These are phyloP conservation scores for Podarcis siculus DNA, from an alignment of 2,797 vertebrate genomes.

Conservation along the genomic window DNA sequence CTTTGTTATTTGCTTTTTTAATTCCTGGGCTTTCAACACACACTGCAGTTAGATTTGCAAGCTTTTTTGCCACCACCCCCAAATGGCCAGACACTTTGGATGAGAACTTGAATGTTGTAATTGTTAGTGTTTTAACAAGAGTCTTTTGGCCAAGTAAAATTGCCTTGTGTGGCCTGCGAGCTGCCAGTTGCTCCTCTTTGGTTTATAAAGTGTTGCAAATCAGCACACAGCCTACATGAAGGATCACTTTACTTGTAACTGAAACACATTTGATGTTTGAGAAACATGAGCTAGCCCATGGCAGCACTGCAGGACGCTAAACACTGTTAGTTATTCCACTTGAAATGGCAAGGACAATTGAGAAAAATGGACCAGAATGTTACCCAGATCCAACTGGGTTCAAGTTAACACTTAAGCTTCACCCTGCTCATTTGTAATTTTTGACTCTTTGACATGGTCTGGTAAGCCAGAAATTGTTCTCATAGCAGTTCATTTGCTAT, in stretches of 20 bases:
- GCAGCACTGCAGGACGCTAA: background rate
- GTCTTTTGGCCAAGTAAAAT: background rate
- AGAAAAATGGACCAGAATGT: fast-evolving
- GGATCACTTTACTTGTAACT: background rate
- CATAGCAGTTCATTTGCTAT: background rate
- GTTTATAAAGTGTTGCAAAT: background rate
- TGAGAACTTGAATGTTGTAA: background rate
- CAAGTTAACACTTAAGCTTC: background rate
- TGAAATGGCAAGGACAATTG: background rate
- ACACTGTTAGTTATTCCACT: background rate
- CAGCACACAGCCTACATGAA: background rate
- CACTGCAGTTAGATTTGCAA: background rate
- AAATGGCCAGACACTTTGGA: background rate
- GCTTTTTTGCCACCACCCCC: background rate
- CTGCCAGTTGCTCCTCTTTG: background rate
- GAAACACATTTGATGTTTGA: fast-evolving
- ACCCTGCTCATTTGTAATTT: background rate
- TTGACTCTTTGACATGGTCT: background rate
- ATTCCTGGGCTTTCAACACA: background rate
- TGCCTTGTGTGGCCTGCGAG: background rate
- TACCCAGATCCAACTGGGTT: fast-evolving
- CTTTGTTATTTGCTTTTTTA: background rate
- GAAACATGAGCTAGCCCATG: background rate
- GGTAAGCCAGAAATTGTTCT: background rate
- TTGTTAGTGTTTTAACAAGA: slow-evolving; percentile 13